Evolutionary conservation across 2,888 invertebrate species (phyloP).

Genomic region (Caradrina clavipalpis): DNA sequence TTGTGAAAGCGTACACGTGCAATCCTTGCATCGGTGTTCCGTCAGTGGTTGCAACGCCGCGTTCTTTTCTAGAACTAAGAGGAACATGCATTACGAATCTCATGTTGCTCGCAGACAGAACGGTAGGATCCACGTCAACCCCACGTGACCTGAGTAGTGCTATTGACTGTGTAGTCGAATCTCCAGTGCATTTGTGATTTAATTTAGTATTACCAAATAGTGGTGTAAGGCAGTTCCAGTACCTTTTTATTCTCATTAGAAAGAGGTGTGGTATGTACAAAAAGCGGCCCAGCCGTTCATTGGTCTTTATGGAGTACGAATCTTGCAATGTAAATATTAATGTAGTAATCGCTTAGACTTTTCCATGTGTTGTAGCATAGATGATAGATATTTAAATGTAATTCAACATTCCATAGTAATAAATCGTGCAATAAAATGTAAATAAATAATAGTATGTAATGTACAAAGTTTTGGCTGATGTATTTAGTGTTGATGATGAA

Average conservation of each 20-base stretch:
- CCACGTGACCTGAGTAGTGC: slow-evolving; percentile 79
- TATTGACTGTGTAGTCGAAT: slow-evolving; percentile 60
- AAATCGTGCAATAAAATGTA: slow-evolving; percentile 77
- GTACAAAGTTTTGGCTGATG: slow-evolving; percentile 59
- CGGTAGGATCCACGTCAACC: slow-evolving; percentile 75
- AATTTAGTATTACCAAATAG: slow-evolving; percentile 84
- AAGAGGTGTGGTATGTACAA: slow-evolving; percentile 35
- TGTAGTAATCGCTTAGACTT: slow-evolving; percentile 49
- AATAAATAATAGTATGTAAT: slow-evolving; percentile 67
- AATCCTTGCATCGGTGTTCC: slow-evolving; percentile 94
- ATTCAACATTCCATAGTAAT: slow-evolving; percentile 88
- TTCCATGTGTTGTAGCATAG: slow-evolving; percentile 60
- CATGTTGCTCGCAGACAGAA: slow-evolving; percentile 88
- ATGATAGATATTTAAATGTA: slow-evolving; percentile 65
- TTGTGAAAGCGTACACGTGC: slow-evolving; percentile 93
- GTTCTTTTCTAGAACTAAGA: slow-evolving; percentile 94
- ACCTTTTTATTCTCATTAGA: slow-evolving; percentile 75
- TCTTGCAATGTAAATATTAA: slow-evolving; percentile 53
- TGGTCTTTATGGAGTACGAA: neutral
- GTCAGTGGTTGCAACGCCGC: slow-evolving; percentile 94
- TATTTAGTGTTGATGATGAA: slow-evolving; percentile 43
- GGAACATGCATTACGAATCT: slow-evolving; percentile 94
- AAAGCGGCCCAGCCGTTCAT: slow-evolving; percentile 27
- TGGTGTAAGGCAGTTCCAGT: slow-evolving; percentile 72
- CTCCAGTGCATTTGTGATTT: slow-evolving; percentile 87